phyloP scores from a whole-genome alignment of 2,113 vertebrate species.

The Muntiacus muntjak region DNA sequence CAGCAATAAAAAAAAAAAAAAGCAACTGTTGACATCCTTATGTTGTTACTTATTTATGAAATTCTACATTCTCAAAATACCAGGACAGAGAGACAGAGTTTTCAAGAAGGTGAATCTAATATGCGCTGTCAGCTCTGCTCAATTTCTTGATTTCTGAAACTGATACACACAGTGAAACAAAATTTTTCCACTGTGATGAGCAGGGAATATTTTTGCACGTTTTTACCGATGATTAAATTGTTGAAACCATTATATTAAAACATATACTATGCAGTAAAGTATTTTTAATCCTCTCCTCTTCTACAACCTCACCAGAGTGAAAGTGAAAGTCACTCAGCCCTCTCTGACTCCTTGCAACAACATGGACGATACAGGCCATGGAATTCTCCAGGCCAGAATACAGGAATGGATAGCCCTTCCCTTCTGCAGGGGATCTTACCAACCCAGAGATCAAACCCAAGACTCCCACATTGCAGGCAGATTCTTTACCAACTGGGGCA shows the following conservation, averaged over 20 bases:
- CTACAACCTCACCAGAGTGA: background rate
- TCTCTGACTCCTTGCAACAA: background rate
- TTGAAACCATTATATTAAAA: background rate
- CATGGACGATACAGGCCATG: background rate
- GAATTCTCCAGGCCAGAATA: background rate
- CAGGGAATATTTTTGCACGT: background rate
- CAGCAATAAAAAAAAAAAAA: background rate
- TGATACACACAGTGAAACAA: background rate
- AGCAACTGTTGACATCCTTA: background rate
- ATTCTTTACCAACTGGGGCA: background rate
- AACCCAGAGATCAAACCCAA: background rate
- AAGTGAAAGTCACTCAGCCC: background rate
- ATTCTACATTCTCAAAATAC: background rate
- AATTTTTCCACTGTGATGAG: background rate
- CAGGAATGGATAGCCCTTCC: background rate
- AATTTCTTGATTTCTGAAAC: background rate
- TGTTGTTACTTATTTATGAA: background rate
- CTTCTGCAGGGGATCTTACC: background rate
- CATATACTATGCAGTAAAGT: background rate
- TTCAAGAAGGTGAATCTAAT: background rate
- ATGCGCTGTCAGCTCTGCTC: background rate
- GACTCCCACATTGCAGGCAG: background rate
- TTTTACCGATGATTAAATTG: background rate
- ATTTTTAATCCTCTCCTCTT: background rate
- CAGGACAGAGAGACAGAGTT: background rate